phyloP scores from a whole-genome alignment of 2,797 vertebrate species.

The Trematomus bernacchii region DNA sequence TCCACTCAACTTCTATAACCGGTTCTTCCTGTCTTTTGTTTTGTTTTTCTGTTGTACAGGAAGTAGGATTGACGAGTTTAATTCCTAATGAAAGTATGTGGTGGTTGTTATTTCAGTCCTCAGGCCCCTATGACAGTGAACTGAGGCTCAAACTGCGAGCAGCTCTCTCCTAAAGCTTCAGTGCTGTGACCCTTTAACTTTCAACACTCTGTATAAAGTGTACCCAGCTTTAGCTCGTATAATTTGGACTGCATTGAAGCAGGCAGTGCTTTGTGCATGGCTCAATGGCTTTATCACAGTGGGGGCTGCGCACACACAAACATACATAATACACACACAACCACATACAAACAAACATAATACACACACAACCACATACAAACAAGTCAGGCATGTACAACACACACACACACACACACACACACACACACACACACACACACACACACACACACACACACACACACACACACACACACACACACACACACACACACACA shows the following conservation, averaged over 20 bases:
- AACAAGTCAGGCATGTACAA: not conserved
- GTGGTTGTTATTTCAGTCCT: no score
- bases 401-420: constrained; percentile 9
- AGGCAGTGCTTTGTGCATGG: constrained; percentile 12
- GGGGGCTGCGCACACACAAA: not conserved
- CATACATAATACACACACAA: not conserved
- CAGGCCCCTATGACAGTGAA: no score
- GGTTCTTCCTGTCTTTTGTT: no score
- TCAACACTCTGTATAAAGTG: constrained; percentile 19
- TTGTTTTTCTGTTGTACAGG: no score
- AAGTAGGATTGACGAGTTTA: no score
- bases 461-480: not conserved
- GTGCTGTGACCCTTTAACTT: constrained; percentile 35
- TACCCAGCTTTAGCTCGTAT: constrained; percentile 6
- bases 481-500: constrained; percentile 3
- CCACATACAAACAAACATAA: not conserved
- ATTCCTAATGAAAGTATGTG: no score
- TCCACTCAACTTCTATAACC: no score
- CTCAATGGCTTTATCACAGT: constrained; percentile 14
- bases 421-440: constrained; percentile 15
- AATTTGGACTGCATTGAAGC: constrained; percentile 5
- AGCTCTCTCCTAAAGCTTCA: not conserved
- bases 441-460: constrained; percentile 15
- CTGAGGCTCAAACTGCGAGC: not conserved
- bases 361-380: no score